A percentile compares a stretch with the other conserved stretches of the same genome.
Evolutionary conservation across 2,797 vertebrate species (phyloP).

Genomic region (Sebastes minor): DNA sequence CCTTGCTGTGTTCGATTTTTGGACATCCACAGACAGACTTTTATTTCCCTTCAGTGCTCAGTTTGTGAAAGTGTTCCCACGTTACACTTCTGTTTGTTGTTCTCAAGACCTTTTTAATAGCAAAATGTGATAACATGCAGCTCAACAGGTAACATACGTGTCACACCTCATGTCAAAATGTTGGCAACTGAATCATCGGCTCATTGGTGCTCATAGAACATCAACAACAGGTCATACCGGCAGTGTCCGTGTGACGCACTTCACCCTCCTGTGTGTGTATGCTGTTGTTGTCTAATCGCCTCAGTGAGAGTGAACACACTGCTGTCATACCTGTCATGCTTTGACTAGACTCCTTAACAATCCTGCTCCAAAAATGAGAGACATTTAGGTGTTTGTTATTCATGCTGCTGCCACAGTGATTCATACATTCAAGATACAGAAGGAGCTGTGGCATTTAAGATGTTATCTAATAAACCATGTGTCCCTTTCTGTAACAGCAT

Average conservation of each 20-base stretch:
- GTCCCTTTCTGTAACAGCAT: slow-evolving; percentile 18
- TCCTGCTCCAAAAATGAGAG: background rate
- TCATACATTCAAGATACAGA: slow-evolving; percentile 14
- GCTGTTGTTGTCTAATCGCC: background rate
- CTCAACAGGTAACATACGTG: background rate
- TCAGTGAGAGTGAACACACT: background rate
- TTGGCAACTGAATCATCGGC: background rate
- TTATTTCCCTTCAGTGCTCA: background rate
- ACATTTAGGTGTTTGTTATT: background rate
- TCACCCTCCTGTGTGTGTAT: background rate
- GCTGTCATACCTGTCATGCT: background rate
- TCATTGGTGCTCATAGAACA: too few species aligned
- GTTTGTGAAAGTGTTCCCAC: background rate
- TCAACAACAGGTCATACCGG: slow-evolving; percentile 30
- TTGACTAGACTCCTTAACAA: background rate
- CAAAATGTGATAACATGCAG: background rate
- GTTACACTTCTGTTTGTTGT: background rate
- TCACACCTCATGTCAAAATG: slow-evolving; percentile 5
- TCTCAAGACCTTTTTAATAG: background rate
- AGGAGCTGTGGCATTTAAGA: background rate
- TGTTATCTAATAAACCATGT: slow-evolving; percentile 17
- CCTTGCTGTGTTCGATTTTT: background rate
- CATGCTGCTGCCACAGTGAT: background rate
- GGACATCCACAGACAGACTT: background rate
- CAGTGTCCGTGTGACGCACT: background rate